These are phyloP conservation scores for Drosophila kurseongensis DNA, from an alignment of 1,140 invertebrate species.

Conservation along the genomic window DNA sequence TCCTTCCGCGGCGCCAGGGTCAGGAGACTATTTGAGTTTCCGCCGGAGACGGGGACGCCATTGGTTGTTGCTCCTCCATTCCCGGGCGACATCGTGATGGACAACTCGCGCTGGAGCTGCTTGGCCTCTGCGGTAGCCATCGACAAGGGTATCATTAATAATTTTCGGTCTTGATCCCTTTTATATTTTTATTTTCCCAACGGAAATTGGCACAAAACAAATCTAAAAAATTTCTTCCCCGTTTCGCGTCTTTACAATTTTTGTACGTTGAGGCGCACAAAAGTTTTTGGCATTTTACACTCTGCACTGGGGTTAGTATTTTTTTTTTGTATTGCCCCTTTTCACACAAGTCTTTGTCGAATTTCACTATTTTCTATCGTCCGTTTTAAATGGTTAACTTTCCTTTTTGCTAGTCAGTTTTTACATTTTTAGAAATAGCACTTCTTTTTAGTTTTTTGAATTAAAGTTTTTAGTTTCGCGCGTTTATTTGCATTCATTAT, in stretches of 20 bases:
- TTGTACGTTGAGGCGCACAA: conserved; percentile 72
- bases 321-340: conserved; percentile 43
- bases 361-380: background rate
- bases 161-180: background rate
- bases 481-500: conserved; percentile 23
- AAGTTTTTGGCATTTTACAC: conserved; percentile 73
- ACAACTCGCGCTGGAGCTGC: conserved; percentile 37
- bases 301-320: conserved; percentile 54
- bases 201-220: conserved; percentile 2
- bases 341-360: background rate
- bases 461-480: conserved; percentile 32
- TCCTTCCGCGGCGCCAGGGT: conserved; percentile 26
- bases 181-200: background rate
- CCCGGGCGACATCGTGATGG: conserved; percentile 15
- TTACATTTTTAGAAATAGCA: background rate
- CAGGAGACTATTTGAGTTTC: conserved; percentile 10
- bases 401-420: background rate
- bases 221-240: background rate
- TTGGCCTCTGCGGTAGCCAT: conserved; percentile 43
- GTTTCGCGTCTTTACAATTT: conserved; percentile 65
- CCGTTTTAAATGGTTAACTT: too few relatives aligned
- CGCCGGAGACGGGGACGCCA: background rate
- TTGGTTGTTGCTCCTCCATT: conserved; percentile 1
- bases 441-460: background rate
- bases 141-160: conserved; percentile 47